Base-by-base conservation (phyloP, 2,888 invertebrate genomes). In the Uropetala carovei region DNA sequence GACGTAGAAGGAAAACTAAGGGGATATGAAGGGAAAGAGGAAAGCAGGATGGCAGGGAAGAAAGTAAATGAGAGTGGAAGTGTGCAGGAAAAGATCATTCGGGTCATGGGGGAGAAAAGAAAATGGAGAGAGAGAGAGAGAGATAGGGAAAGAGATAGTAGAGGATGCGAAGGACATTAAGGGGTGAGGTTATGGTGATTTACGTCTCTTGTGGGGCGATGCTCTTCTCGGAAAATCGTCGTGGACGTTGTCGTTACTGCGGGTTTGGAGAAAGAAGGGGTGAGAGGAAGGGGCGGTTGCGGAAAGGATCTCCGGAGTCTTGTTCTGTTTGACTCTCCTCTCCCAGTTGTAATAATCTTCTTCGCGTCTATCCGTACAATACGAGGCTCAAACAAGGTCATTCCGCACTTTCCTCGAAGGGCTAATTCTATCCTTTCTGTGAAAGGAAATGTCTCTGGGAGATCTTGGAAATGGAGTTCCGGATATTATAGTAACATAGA, bases 161-260 rank as follows among this genome's bases (percentile, higher is more conserved):
- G 43, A 43, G 43, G 5, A 43, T 43, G 43, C 43, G 43, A 43
- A 75, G n/a, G 75, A 75, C 75, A 75, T 75, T 22, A 22, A 75
- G 75, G 75, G 75, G 75, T 22, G 75, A 27, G 75, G 75, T 22
- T 75, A 75, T n/a, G 75, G 7, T 75, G 22, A 75, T 75, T 75
- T 75, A 75, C 22, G 27, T 75, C 75, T 27, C 75, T 75, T 75
- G 75, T 68, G 22, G 68, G 68, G 22, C 68, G 75, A 4, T 27
- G 75, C 13, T 27, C 75, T 27, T 75, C 75, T 75, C 14, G 75
- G 75, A 75, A 27, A 27, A 68, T 68, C 10, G 68, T 68, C 64
- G 5, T n/a, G 13, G n/a, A 68, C 68, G 10, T 8, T 75, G 27
- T 75, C 75, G 75, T 75, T 22, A 75, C 27, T 43, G 43, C 43